Percentiles rank a stretch among this genome's conserved stretches.
These are phyloP conservation scores for Echinops telfairi DNA, from an alignment of 2,113 vertebrate species.

Conservation along the genomic window DNA sequence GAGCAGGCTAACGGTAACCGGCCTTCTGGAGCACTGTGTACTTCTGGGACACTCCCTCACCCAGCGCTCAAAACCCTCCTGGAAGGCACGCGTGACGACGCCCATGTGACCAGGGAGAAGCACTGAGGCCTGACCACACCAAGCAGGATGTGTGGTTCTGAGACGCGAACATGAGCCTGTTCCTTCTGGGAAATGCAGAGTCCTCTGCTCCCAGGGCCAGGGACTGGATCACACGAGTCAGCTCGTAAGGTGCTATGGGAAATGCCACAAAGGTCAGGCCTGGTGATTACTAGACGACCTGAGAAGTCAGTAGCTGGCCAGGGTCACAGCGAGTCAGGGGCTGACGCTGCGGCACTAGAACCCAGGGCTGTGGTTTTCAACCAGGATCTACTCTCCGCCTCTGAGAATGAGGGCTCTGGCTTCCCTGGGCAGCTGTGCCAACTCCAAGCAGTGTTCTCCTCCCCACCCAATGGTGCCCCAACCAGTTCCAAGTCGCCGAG, in stretches of 20 bases:
- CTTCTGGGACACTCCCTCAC: not conserved
- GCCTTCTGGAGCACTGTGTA: not conserved
- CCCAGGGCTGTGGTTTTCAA: too few species aligned
- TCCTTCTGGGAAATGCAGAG: not conserved
- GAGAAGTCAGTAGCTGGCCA: not conserved
- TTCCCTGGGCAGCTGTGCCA: not conserved
- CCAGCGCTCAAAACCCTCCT: not conserved
- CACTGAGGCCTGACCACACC: not conserved
- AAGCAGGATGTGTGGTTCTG: not conserved
- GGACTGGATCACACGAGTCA: not conserved
- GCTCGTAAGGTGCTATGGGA: not conserved
- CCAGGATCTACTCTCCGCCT: not conserved
- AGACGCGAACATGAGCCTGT: not conserved
- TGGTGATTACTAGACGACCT: rapidly evolving
- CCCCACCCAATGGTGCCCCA: not conserved
- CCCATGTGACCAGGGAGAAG: not conserved
- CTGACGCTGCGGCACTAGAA: not conserved
- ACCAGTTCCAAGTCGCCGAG: not conserved
- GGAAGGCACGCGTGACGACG: not conserved
- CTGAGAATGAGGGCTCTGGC: not conserved
- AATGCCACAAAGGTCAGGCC: not conserved
- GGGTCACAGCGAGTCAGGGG: not conserved
- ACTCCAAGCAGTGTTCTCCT: rapidly evolving
- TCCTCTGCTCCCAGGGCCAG: not conserved
- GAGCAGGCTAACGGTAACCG: too few species aligned